Evolutionary conservation across 2,113 vertebrate species (phyloP).

Genomic region (Sarotherodon lohbergeri): DNA sequence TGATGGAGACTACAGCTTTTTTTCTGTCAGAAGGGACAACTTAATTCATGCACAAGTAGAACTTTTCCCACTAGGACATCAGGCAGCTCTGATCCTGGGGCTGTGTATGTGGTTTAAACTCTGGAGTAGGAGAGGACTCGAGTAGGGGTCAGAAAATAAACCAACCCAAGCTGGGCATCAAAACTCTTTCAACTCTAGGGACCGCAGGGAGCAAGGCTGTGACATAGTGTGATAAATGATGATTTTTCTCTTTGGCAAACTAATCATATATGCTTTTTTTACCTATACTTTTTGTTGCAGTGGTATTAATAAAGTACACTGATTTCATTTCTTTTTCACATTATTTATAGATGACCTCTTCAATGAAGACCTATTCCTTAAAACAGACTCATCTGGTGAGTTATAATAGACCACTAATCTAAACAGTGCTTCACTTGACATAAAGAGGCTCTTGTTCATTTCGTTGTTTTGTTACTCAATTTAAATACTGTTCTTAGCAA

Average conservation of each 20-base stretch:
- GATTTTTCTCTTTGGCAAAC: background rate
- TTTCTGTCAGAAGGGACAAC: background rate
- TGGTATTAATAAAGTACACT: background rate
- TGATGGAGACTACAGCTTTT: background rate
- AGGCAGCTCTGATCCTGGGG: background rate
- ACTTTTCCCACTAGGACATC: background rate
- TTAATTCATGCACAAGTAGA: background rate
- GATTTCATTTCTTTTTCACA: background rate
- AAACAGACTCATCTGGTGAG: slow-evolving; percentile 82
- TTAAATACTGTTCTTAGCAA: background rate
- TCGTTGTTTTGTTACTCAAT: background rate
- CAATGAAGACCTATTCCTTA: slow-evolving; percentile 89
- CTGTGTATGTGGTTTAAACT: background rate
- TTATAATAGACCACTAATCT: background rate
- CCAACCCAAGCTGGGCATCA: background rate
- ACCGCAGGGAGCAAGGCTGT: background rate
- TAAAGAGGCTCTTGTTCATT: background rate
- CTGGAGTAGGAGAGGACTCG: background rate
- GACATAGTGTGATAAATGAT: background rate
- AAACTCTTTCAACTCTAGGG: background rate
- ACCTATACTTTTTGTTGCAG: background rate
- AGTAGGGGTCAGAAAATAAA: background rate
- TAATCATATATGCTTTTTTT: background rate
- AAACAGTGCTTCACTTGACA: background rate
- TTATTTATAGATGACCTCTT: slow-evolving; percentile 82